These are phyloP conservation scores for Ophioderma brevispina DNA, from an alignment of 35 echinoderm and acorn worm species.

Conservation along the genomic window DNA sequence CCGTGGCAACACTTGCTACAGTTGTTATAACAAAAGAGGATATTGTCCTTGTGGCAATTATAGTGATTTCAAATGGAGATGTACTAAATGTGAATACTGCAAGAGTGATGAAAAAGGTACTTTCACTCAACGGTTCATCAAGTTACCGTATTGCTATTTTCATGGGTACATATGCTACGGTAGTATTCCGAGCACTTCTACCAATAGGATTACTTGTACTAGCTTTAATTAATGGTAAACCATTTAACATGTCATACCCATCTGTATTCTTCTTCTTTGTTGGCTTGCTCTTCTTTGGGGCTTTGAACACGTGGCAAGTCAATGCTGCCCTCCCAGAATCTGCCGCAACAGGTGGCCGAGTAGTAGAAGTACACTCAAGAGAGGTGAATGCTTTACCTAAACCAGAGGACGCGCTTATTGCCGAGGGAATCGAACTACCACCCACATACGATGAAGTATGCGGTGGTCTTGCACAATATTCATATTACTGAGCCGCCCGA, in stretches of 20 bases:
- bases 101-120: neutral
- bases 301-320: slow-evolving; percentile 31
- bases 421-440: slow-evolving; percentile 4
- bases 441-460: slow-evolving; percentile 33
- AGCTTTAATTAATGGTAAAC: slow-evolving; percentile 20
- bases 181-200: slow-evolving; percentile 25
- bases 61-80: slow-evolving; percentile 21
- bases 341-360: neutral
- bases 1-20: neutral
- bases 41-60: neutral
- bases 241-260: slow-evolving; percentile 33
- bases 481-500: too few species aligned
- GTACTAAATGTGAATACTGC: neutral
- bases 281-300: slow-evolving; percentile 23
- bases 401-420: slow-evolving; percentile 5
- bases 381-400: neutral
- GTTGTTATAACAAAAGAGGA: slow-evolving; percentile 19
- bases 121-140: neutral
- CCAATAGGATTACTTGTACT: slow-evolving; percentile 10
- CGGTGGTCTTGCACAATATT: slow-evolving; percentile 23
- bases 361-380: neutral
- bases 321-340: neutral
- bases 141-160: neutral
- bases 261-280: slow-evolving; percentile 39
- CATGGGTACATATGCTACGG: neutral